Conservation (phyloP, 2,797 vertebrate species). For the Propithecus perrieri region DNA sequence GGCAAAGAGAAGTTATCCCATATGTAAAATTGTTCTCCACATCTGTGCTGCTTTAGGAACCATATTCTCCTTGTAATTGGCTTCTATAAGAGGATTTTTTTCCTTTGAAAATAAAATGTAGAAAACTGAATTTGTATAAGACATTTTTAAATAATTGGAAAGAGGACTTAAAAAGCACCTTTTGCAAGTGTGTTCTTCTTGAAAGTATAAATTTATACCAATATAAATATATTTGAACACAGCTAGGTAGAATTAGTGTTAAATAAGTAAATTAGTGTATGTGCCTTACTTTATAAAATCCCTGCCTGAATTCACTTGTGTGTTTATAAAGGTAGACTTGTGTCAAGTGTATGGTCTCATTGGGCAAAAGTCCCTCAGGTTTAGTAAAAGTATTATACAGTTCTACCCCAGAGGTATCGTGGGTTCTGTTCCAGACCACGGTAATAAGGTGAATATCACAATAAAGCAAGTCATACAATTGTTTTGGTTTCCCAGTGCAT, state of each 20-base stretch:
- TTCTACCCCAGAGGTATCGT: not conserved
- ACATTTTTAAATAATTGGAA: not conserved
- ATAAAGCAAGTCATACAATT: not conserved
- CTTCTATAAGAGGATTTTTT: constrained; percentile 37
- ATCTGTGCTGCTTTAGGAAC: constrained; percentile 41
- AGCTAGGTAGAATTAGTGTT: not conserved
- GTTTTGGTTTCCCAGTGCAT: not conserved
- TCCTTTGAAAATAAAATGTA: constrained; percentile 35
- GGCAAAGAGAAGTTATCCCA: constrained; percentile 25
- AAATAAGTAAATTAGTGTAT: not conserved
- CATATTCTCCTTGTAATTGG: constrained; percentile 43
- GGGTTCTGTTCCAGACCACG: not conserved
- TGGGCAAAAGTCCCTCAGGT: not conserved
- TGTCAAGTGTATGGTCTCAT: not conserved
- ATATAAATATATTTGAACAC: not conserved
- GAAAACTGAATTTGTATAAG: not conserved
- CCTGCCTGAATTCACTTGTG: not conserved
- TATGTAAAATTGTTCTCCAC: constrained; percentile 19
- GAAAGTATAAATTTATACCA: not conserved
- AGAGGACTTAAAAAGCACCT: not conserved
- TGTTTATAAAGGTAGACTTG: not conserved
- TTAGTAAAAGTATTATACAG: not conserved
- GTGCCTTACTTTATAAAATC: not conserved
- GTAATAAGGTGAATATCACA: not conserved
- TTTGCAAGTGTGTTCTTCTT: not conserved